Percentiles rank a stretch among this genome's conserved stretches.
Conservation (phyloP, 2,113 vertebrate species). For the Genyomyrus donnyi region DNA sequence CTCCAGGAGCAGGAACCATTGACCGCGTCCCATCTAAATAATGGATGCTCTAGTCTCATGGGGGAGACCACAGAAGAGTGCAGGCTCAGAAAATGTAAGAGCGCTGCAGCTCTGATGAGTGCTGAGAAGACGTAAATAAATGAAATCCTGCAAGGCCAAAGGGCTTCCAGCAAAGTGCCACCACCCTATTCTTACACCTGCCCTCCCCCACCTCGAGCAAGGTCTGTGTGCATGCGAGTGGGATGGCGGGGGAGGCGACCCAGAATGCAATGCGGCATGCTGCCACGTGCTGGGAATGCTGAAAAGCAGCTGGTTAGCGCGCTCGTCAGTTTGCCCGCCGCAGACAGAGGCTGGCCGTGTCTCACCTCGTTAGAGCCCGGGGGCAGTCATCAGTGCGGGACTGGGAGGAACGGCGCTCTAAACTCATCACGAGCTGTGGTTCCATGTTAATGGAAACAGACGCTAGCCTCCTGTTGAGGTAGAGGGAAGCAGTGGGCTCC, state of each 20-base stretch:
- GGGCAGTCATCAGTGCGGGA: background rate
- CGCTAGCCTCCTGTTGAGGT: background rate
- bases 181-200: background rate
- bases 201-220: background rate
- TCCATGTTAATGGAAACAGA: background rate
- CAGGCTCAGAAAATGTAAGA: background rate
- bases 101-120: background rate
- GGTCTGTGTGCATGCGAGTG: background rate
- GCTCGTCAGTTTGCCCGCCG: background rate
- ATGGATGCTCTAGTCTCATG: background rate
- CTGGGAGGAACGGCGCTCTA: background rate
- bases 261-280: background rate
- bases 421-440: background rate
- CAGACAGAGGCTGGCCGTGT: background rate
- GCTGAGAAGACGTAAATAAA: background rate
- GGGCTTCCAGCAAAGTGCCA: background rate
- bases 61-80: background rate
- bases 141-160: background rate
- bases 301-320: background rate
- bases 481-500: background rate
- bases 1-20: background rate
- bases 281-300: background rate
- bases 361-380: background rate
- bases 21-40: constrained; percentile 11
- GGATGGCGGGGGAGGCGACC: background rate